Conservation (phyloP, 2,113 vertebrate genomes). For the Rhineura floridana region DNA sequence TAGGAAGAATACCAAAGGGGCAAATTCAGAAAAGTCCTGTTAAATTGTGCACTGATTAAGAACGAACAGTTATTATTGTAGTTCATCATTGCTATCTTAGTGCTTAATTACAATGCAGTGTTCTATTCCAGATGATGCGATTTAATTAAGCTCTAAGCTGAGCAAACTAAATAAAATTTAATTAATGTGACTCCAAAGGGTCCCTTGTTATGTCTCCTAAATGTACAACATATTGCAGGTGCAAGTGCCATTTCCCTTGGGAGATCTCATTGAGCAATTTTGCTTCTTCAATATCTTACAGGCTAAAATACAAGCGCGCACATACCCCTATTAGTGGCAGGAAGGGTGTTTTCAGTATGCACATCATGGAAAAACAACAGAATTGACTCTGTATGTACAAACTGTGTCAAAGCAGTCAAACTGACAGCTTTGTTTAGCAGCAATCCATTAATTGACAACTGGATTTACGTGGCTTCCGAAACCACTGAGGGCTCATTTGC, state of each 20-base stretch:
- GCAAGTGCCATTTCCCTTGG: slow-evolving; percentile 19
- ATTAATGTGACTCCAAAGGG: slow-evolving; percentile 32
- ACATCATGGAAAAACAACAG: slow-evolving; percentile 9
- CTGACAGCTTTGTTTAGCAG: slow-evolving; percentile 14
- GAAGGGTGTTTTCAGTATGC: slow-evolving; percentile 1
- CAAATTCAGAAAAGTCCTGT: background rate
- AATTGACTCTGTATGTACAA: slow-evolving; percentile 12
- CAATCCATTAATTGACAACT: slow-evolving; percentile 36
- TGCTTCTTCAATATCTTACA: slow-evolving; percentile 6
- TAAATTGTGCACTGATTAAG: slow-evolving; percentile 9
- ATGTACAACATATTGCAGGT: slow-evolving; percentile 31
- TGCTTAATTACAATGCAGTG: slow-evolving; percentile 12
- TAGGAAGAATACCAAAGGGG: background rate
- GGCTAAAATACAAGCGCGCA: background rate
- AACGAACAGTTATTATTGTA: slow-evolving; percentile 21
- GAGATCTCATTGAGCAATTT: slow-evolving; percentile 20
- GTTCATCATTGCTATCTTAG: slow-evolving; percentile 12
- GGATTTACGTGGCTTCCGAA: slow-evolving; percentile 33
- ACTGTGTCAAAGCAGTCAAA: slow-evolving; percentile 19
- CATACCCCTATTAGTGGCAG: background rate
- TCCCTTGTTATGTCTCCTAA: slow-evolving; percentile 32
- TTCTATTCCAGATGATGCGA: slow-evolving; percentile 17
- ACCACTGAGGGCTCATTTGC: slow-evolving; percentile 35
- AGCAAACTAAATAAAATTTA: slow-evolving; percentile 43
- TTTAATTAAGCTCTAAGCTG: slow-evolving; percentile 35